A percentile compares a stretch with the other conserved stretches of the same genome.
Evolutionary conservation across 2,888 invertebrate species (phyloP).

Genomic region (Nomada lathburiana): DNA sequence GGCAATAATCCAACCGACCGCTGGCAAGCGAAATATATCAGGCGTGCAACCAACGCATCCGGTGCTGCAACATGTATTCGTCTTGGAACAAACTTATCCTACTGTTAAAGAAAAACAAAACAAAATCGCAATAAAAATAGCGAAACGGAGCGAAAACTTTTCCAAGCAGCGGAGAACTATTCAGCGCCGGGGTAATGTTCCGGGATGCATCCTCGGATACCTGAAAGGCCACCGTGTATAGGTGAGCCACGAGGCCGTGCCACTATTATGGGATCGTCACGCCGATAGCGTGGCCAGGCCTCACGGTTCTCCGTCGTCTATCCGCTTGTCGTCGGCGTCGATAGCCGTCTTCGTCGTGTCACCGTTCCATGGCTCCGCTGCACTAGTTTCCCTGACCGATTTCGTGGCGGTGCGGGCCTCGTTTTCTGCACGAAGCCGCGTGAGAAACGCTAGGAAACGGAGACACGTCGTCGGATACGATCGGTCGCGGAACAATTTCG

Average conservation of each 20-base stretch:
- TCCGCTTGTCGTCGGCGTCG: slow-evolving; percentile 54
- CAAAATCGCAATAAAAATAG: too few relatives aligned
- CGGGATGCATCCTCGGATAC: too few relatives aligned
- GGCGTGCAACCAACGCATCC: too few relatives aligned
- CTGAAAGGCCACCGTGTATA: slow-evolving; percentile 41
- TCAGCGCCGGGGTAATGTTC: too few relatives aligned
- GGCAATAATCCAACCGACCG: too few relatives aligned
- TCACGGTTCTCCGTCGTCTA: slow-evolving; percentile 50
- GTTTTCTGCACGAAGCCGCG: slow-evolving; percentile 56
- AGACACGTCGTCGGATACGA: slow-evolving; percentile 61
- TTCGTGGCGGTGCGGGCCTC: slow-evolving; percentile 68
- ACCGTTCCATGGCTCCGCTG: slow-evolving; percentile 68
- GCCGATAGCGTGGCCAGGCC: slow-evolving; percentile 59
- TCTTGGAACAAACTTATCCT: too few relatives aligned
- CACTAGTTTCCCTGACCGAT: slow-evolving; percentile 79
- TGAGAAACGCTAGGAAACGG: slow-evolving; percentile 75
- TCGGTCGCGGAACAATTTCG: slow-evolving; percentile 63
- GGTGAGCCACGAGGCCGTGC: slow-evolving; percentile 60
- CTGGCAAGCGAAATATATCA: too few relatives aligned
- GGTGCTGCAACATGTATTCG: too few relatives aligned
- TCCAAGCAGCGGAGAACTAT: not conserved
- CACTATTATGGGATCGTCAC: slow-evolving; percentile 71
- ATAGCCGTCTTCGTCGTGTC: slow-evolving; percentile 65
- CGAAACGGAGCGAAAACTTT: too few relatives aligned
- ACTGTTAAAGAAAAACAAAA: too few relatives aligned